Evolutionary conservation across 2,113 vertebrate genomes (phyloP).

Genomic region (Melanostigma gelatinosum): DNA sequence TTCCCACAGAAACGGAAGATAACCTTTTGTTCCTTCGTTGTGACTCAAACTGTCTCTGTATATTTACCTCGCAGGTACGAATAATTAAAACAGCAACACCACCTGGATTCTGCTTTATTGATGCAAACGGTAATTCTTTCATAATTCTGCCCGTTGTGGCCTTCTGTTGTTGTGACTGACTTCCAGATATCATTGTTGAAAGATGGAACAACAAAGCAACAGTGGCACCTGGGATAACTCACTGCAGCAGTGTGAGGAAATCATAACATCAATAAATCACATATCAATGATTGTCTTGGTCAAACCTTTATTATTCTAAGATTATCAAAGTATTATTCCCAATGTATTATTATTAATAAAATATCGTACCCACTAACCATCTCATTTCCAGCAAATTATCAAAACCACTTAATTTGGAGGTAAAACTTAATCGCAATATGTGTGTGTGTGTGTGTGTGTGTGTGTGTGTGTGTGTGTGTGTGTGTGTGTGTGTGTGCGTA

Average conservation of each 20-base stretch:
- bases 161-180: background rate
- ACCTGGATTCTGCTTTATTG: slow-evolving; percentile 6
- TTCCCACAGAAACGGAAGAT: background rate
- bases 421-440: no score
- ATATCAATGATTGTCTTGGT: background rate
- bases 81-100: background rate
- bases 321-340: no score
- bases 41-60: background rate
- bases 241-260: background rate
- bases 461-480: no score
- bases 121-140: background rate
- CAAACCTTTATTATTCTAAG: background rate
- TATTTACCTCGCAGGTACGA: background rate
- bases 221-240: background rate
- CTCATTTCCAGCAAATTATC: no score
- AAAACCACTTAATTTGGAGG: no score
- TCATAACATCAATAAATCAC: background rate
- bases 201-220: background rate
- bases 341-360: no score
- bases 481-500: no score
- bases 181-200: background rate
- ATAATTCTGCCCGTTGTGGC: background rate
- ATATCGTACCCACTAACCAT: no score
- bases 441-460: no score
- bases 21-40: background rate